These are phyloP conservation scores for Peromyscus leucopus DNA, from an alignment of 2,113 vertebrate species.

Conservation along the genomic window DNA sequence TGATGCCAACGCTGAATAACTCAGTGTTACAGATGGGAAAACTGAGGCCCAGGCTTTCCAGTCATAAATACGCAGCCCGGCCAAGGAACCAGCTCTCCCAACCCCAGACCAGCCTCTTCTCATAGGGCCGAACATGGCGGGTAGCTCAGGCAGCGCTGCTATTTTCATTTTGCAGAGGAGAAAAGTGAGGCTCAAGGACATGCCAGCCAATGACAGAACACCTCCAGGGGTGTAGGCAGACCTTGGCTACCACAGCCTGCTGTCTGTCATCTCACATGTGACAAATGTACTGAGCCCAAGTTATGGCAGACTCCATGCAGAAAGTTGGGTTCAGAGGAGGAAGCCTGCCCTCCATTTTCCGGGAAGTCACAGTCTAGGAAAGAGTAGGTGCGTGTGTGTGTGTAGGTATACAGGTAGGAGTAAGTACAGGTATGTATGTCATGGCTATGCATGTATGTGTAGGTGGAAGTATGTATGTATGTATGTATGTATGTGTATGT, in stretches of 20 bases:
- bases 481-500: neutral
- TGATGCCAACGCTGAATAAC: neutral
- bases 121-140: neutral
- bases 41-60: neutral
- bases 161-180: neutral
- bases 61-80: neutral
- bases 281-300: neutral
- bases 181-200: neutral
- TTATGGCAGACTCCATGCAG: neutral
- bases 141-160: neutral
- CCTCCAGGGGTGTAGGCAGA: accelerated
- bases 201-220: neutral
- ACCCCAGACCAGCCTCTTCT: neutral
- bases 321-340: neutral
- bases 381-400: too few relatives aligned
- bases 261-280: neutral
- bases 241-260: too few relatives aligned
- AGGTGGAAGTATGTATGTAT: neutral
- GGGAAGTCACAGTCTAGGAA: neutral
- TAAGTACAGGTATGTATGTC: neutral
- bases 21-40: neutral
- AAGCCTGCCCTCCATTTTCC: neutral
- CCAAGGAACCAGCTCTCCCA: neutral
- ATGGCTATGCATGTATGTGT: neutral
- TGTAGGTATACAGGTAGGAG: neutral